phyloP scores from a whole-genome alignment of 2,888 invertebrate genomes.

The Noctuana brunneofusca region DNA sequence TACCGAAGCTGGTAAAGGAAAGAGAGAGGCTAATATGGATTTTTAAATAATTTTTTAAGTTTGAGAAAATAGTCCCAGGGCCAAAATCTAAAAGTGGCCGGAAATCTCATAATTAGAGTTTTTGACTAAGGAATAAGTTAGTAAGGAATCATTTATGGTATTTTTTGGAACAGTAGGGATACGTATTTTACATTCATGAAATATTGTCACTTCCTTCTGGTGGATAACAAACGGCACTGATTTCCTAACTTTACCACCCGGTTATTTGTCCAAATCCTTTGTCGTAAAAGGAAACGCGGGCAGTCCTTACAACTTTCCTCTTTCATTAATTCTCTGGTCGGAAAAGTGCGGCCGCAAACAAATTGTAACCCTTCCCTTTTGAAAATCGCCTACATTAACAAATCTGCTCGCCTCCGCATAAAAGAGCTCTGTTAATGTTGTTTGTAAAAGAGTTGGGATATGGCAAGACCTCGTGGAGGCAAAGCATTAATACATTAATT shows the following conservation, averaged over 20 bases:
- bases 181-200: neutral
- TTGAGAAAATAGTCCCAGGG: no score
- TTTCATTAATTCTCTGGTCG: slow-evolving; percentile 30
- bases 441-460: neutral
- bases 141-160: no score
- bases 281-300: slow-evolving; percentile 10
- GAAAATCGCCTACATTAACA: slow-evolving; percentile 30
- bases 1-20: no score
- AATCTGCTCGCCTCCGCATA: slow-evolving; percentile 12
- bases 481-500: neutral
- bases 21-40: no score
- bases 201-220: neutral
- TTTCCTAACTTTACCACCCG: slow-evolving; percentile 23
- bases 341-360: slow-evolving; percentile 33
- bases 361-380: slow-evolving; percentile 29
- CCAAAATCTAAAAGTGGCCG: no score
- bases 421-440: slow-evolving; percentile 10
- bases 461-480: neutral
- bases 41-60: no score
- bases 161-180: neutral
- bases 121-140: no score
- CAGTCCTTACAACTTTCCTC: slow-evolving; percentile 27
- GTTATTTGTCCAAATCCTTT: slow-evolving; percentile 25
- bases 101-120: no score
- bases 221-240: slow-evolving; percentile 1